phyloP scores from a whole-genome alignment of 2,888 invertebrate genomes.

The Galerucella calmariensis region DNA sequence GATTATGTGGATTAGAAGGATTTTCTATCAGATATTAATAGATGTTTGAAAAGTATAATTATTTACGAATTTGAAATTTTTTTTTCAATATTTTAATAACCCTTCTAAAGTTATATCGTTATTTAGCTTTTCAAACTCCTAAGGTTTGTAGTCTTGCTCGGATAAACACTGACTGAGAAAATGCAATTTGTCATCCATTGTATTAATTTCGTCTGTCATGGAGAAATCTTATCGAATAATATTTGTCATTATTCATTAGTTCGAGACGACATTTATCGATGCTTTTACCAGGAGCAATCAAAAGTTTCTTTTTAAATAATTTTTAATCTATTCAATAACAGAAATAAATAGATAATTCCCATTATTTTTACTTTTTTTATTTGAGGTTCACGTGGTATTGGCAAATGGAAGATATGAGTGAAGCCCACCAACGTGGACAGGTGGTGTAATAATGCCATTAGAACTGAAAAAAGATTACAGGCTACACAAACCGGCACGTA shows the following conservation, averaged over 20 bases:
- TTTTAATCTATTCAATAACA: too few species aligned
- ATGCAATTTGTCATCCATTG: slow-evolving; percentile 49
- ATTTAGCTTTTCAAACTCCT: slow-evolving; percentile 23
- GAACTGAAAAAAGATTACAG: slow-evolving; percentile 59
- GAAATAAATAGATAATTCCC: too few species aligned
- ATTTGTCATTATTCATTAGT: slow-evolving; percentile 48
- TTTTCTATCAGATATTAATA: slow-evolving; percentile 27
- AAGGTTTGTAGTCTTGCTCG: slow-evolving; percentile 29
- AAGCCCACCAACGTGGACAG: slow-evolving; percentile 54
- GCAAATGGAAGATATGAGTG: slow-evolving; percentile 29
- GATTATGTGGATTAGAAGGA: slow-evolving; percentile 22
- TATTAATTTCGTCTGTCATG: slow-evolving; percentile 48
- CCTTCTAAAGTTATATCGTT: slow-evolving; percentile 33
- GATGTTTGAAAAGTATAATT: background rate
- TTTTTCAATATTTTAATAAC: slow-evolving; percentile 38
- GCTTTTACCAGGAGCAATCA: background rate
- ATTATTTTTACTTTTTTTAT: background rate
- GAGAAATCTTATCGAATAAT: slow-evolving; percentile 35
- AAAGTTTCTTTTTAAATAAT: too few species aligned
- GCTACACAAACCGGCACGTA: slow-evolving; percentile 52
- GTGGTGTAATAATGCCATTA: slow-evolving; percentile 56
- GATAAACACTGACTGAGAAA: slow-evolving; percentile 42
- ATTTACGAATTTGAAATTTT: background rate
- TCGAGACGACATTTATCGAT: slow-evolving; percentile 40
- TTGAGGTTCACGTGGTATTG: background rate